Evolutionary conservation across 2,888 invertebrate genomes (phyloP).

Genomic region (Branchinecta sandiegonensis): DNA sequence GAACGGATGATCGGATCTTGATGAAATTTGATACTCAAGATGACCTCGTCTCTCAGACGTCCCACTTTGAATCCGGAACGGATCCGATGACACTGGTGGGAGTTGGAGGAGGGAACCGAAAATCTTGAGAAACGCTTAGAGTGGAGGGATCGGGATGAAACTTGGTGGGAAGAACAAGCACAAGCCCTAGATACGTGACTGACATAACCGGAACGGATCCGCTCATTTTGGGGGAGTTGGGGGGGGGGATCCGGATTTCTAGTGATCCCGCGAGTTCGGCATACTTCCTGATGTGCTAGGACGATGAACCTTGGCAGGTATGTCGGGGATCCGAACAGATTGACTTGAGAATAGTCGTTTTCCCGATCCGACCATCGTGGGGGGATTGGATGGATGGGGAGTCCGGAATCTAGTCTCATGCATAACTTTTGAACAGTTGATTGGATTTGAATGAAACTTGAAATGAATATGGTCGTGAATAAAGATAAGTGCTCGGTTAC

Average conservation of each 20-base stretch:
- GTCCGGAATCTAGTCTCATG: too few relatives aligned
- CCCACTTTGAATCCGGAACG: background rate
- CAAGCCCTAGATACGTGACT: too few relatives aligned
- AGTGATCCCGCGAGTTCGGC: background rate
- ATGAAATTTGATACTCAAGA: background rate
- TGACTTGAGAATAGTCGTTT: too few relatives aligned
- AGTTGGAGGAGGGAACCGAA: background rate
- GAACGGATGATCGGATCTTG: background rate
- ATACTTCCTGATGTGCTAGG: constrained; percentile 7
- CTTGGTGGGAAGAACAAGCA: background rate
- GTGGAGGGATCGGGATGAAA: background rate
- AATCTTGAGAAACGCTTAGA: background rate
- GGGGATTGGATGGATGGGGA: too few relatives aligned
- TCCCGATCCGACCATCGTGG: constrained; percentile 11
- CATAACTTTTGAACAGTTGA: too few relatives aligned
- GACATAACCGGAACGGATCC: too few relatives aligned
- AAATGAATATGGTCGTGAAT: too few relatives aligned
- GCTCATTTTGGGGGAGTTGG: background rate
- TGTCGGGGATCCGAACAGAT: background rate
- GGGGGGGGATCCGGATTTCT: background rate
- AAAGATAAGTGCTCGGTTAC: too few relatives aligned
- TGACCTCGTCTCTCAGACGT: background rate
- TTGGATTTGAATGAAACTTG: too few relatives aligned
- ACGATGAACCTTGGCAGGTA: constrained; percentile 2
- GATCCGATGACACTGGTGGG: background rate